These are phyloP conservation scores for Netelia inedita DNA, from an alignment of 2,888 invertebrate species.

Conservation along the genomic window DNA sequence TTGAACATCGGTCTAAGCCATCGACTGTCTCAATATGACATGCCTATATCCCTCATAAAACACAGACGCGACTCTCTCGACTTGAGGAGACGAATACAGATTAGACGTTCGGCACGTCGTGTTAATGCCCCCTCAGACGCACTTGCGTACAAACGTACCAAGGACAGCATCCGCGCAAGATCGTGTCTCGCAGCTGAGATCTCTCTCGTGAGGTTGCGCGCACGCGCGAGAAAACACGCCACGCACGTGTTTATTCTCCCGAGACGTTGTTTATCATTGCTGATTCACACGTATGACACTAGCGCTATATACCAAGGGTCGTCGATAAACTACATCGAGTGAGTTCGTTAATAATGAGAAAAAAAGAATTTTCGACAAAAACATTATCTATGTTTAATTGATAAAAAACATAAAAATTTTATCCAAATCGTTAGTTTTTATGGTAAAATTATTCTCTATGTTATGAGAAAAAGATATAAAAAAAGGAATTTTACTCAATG, in stretches of 20 bases:
- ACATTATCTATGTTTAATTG: too few species aligned
- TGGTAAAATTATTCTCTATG: too few species aligned
- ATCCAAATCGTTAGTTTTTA: too few species aligned
- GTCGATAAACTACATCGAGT: too few species aligned
- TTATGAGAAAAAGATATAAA: too few species aligned
- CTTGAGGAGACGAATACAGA: constrained; percentile 16
- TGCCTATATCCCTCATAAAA: not conserved
- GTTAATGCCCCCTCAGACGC: constrained; percentile 49
- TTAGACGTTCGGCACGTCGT: constrained; percentile 38
- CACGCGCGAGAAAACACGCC: not conserved
- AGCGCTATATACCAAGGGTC: too few species aligned
- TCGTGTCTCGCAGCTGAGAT: constrained; percentile 23
- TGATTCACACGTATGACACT: constrained; percentile 5
- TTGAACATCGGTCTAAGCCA: not conserved
- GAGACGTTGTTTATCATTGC: constrained; percentile 10
- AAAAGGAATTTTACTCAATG: too few species aligned
- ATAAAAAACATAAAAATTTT: too few species aligned
- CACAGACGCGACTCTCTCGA: constrained; percentile 3
- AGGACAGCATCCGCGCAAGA: constrained; percentile 5
- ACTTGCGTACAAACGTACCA: constrained; percentile 10
- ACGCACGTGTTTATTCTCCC: constrained; percentile 5
- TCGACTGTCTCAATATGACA: constrained; percentile 9
- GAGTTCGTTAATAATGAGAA: too few species aligned
- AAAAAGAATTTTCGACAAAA: too few species aligned
- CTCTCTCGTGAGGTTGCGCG: not conserved